Evolutionary conservation across 23 tunicate species (phyloP).

Genomic region (Styela plicata): DNA sequence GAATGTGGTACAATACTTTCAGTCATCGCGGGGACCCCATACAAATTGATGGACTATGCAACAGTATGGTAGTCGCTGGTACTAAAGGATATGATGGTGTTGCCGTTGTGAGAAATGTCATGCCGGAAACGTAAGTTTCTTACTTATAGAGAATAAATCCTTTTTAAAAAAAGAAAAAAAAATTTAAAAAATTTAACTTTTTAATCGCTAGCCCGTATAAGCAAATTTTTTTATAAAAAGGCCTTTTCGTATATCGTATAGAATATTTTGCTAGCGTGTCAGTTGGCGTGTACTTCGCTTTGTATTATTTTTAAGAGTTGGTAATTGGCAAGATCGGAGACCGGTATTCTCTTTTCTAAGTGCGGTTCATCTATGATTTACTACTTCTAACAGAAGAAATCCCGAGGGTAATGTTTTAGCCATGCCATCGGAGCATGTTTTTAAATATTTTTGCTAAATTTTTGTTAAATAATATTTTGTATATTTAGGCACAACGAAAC

Average conservation of each 20-base stretch:
- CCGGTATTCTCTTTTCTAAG: neutral
- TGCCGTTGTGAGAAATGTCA: slow-evolving; percentile 2
- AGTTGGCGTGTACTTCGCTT: neutral
- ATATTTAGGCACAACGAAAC: neutral
- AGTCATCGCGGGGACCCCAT: neutral
- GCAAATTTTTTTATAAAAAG: too few relatives aligned
- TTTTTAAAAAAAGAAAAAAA: neutral
- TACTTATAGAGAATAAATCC: neutral
- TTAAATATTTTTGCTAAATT: neutral
- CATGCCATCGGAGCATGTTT: too few relatives aligned
- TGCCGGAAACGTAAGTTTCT: neutral
- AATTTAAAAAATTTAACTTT: neutral
- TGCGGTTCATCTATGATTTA: too few relatives aligned
- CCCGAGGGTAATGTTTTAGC: too few relatives aligned
- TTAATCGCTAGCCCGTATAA: too few relatives aligned
- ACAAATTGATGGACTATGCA: slow-evolving; percentile 1
- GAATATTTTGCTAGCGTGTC: too few relatives aligned
- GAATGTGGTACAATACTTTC: slow-evolving; percentile 14
- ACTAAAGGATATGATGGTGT: neutral
- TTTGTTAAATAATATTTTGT: neutral
- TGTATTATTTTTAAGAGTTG: too few relatives aligned
- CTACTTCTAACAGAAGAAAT: too few relatives aligned
- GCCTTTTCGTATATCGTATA: too few relatives aligned
- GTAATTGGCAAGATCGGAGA: too few relatives aligned
- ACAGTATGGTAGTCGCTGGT: slow-evolving; percentile 10